A percentile compares a stretch with the other conserved stretches of the same genome.
Evolutionary conservation across 1,140 invertebrate genomes (phyloP).

Genomic region (Anthonomus grandis): DNA sequence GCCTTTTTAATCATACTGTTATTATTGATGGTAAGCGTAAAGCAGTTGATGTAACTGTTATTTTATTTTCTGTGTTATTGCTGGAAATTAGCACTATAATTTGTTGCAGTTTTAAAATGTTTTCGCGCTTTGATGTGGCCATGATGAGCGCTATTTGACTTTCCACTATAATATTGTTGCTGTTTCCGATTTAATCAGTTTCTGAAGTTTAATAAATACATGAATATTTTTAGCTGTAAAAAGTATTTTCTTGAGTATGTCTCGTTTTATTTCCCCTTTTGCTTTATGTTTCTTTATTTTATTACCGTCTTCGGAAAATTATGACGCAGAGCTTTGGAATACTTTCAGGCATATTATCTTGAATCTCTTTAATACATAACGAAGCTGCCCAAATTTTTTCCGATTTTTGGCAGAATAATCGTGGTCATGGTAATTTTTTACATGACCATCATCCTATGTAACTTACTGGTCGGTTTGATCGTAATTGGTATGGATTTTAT

Average conservation of each 20-base stretch:
- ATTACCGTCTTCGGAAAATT: conserved; percentile 12
- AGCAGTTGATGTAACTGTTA: conserved; percentile 25
- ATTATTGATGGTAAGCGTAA: conserved; percentile 9
- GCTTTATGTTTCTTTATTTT: conserved; percentile 35
- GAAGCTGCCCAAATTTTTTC: conserved; percentile 14
- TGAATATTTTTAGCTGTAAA: conserved; percentile 30
- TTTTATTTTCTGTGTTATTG: conserved; percentile 16
- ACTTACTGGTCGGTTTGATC: conserved; percentile 31
- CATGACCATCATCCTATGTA: conserved; percentile 36
- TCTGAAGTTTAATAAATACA: conserved; percentile 31
- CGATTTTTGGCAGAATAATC: conserved; percentile 28
- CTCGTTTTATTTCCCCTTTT: conserved; percentile 32
- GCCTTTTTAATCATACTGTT: conserved; percentile 7
- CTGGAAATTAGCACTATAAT: conserved; percentile 22
- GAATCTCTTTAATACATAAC: conserved; percentile 28
- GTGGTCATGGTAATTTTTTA: conserved; percentile 30
- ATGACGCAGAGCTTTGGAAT: background rate
- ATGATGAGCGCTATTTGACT: conserved; percentile 24
- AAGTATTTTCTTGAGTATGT: conserved; percentile 33
- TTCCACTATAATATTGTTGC: conserved; percentile 23
- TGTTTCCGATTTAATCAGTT: conserved; percentile 28
- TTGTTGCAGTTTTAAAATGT: conserved; percentile 11
- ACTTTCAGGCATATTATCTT: conserved; percentile 6
- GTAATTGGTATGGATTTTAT: conserved; percentile 33
- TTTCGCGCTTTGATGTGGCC: conserved; percentile 11